Evolutionary conservation across 2,113 vertebrate genomes (phyloP), one percentile per base, ranked within the genome.

Genomic region (Chaetodon auriga): DNA sequence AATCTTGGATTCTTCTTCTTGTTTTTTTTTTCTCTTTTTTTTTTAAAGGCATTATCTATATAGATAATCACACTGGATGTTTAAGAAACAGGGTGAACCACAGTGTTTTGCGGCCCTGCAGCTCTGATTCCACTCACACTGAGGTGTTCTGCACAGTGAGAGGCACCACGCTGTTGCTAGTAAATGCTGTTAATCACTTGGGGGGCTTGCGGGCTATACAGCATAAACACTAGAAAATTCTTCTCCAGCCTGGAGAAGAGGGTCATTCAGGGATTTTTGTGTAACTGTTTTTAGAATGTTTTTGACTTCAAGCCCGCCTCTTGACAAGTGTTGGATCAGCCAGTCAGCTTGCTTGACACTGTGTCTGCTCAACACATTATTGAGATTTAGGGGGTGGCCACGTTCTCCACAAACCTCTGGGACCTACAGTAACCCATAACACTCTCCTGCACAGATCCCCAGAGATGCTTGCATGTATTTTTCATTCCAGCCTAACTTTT

Each of bases 101-200:
- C 51, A 53, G 7, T 55, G 21, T 14, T 48, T 48, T 48, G 19
- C 2, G 49, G 7, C 54, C 54, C 12, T 57, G 57, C 53, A 71
- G 21, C 55, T 60, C 70, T 58, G 63, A 57, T 48, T 38, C 38
- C n/a, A 55, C 41, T 35, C 54, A 69, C 21, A 19, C 9, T 36
- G 23, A 66, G 36, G 7, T 19, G 53, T 66, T 57, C 21, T 48
- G 43, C 23, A 7, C 41, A 35, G 13, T 36, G 10, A 53, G 11
- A 30, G 12, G 53, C 6, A 0, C 25, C 35, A 30, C n/a, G 13
- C 18, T 63, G 36, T 45, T 63, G 45, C 45, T 51, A 6, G 7
- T 21, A 38, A 61, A 78, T 69, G 30, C 45, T 41, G 45, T 61
- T 35, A 76, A 4, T 76, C 61, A 46, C 41, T 46, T 35, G 11